Evolutionary conservation across 2,888 invertebrate species (phyloP).

Genomic region (Ryuthela nishihirai): DNA sequence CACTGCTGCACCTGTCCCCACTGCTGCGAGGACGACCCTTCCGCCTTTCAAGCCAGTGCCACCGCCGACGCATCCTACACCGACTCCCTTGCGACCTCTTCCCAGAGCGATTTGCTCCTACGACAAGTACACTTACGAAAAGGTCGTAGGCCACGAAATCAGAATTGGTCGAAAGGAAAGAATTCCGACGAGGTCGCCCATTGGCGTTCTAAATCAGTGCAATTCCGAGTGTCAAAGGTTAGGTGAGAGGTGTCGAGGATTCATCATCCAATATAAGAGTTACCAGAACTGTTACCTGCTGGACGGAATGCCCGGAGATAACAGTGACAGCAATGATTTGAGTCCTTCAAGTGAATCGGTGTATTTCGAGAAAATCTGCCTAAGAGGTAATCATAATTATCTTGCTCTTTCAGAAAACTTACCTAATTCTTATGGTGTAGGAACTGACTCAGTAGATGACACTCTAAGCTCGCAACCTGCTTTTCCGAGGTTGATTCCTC

Average conservation of each 20-base stretch:
- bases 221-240: constrained; percentile 41
- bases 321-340: constrained; percentile 47
- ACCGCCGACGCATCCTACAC: constrained; percentile 8
- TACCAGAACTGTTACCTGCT: constrained; percentile 51
- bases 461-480: too few relatives aligned
- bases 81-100: constrained; percentile 9
- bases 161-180: constrained; percentile 39
- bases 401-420: too few relatives aligned
- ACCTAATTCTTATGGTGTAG: too few relatives aligned
- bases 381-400: constrained; percentile 41
- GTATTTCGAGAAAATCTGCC: constrained; percentile 44
- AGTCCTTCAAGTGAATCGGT: constrained; percentile 32
- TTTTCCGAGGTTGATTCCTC: too few relatives aligned
- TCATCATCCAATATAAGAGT: constrained; percentile 42
- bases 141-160: constrained; percentile 39
- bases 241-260: constrained; percentile 41
- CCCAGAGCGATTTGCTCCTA: constrained; percentile 32
- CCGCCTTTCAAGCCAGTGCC: not conserved
- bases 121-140: constrained; percentile 42
- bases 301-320: constrained; percentile 49
- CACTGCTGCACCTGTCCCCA: constrained; percentile 7
- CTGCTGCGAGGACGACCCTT: too few relatives aligned
- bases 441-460: too few relatives aligned
- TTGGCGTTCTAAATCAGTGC: constrained; percentile 41
- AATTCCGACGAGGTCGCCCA: constrained; percentile 35